Evolutionary conservation across 2,888 invertebrate genomes (phyloP).

Genomic region (Gortyna flavago): DNA sequence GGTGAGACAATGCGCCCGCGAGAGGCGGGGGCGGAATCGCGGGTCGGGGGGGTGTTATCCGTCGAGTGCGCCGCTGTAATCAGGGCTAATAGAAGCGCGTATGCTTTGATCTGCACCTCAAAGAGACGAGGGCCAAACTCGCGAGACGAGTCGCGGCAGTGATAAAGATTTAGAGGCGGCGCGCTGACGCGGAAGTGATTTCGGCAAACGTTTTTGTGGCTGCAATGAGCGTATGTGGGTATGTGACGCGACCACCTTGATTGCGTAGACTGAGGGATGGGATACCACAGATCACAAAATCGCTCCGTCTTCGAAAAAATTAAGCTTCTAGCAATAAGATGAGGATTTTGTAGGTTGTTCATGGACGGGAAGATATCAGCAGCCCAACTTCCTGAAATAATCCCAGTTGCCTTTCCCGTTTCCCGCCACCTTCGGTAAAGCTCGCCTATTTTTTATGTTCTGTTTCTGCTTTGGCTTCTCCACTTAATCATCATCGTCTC

Average conservation of each 20-base stretch:
- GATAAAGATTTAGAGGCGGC: conserved; percentile 71
- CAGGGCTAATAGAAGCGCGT: conserved; percentile 90
- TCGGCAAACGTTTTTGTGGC: conserved; percentile 51
- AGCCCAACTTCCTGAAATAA: not conserved
- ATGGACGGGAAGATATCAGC: not conserved
- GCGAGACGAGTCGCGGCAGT: conserved; percentile 69
- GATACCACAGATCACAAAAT: not conserved
- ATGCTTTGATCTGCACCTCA: conserved; percentile 89
- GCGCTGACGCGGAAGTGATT: conserved; percentile 57
- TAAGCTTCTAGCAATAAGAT: not conserved
- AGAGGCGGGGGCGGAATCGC: conserved; percentile 62
- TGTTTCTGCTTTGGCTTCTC: not conserved
- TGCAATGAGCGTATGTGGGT: conserved; percentile 1
- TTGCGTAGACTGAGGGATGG: conserved; percentile 13
- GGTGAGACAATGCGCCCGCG: conserved; percentile 77
- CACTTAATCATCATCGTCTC: not conserved
- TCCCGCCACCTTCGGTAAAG: too few species aligned
- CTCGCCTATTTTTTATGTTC: not conserved
- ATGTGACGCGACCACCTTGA: conserved; percentile 28
- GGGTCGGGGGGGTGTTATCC: conserved; percentile 46
- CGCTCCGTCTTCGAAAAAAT: not conserved
- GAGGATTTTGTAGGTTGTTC: not conserved
- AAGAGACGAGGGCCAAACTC: conserved; percentile 85
- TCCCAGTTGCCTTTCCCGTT: not conserved
- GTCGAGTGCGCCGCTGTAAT: conserved; percentile 84